These are phyloP conservation scores for Nephrotoma appendiculata DNA, from an alignment of 2,888 invertebrate species.

Conservation along the genomic window DNA sequence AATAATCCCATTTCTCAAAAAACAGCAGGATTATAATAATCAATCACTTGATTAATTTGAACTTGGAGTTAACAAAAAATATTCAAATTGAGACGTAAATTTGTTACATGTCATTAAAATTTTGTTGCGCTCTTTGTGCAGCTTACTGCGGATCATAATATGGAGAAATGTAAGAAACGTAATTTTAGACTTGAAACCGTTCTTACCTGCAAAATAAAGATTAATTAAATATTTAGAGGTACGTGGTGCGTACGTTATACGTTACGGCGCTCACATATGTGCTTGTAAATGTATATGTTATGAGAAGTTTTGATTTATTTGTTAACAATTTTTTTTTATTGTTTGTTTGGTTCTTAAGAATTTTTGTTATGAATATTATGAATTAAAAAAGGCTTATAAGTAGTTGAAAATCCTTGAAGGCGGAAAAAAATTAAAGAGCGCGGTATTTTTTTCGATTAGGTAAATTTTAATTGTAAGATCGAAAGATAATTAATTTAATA, in stretches of 20 bases:
- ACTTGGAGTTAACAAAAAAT: background rate
- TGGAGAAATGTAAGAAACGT: background rate
- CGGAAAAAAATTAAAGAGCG: background rate
- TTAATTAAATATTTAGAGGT: background rate
- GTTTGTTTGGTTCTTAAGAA: background rate
- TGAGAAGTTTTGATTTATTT: background rate
- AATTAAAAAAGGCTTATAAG: background rate
- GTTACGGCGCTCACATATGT: background rate
- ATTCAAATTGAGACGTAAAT: background rate
- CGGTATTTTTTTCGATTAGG: background rate
- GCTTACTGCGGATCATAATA: background rate
- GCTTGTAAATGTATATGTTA: background rate
- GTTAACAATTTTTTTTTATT: background rate
- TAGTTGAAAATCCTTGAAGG: background rate
- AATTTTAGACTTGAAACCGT: background rate
- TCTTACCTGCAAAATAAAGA: background rate
- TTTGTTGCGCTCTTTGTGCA: background rate
- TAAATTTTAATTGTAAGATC: background rate
- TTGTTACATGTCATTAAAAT: background rate
- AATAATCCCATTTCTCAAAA: background rate
- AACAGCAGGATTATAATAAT: background rate
- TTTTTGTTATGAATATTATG: background rate
- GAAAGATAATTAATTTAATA: background rate
- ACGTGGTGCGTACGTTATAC: background rate
- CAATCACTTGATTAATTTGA: background rate